Conservation (phyloP, 2,113 vertebrate genomes). For the Catharus fuscescens region DNA sequence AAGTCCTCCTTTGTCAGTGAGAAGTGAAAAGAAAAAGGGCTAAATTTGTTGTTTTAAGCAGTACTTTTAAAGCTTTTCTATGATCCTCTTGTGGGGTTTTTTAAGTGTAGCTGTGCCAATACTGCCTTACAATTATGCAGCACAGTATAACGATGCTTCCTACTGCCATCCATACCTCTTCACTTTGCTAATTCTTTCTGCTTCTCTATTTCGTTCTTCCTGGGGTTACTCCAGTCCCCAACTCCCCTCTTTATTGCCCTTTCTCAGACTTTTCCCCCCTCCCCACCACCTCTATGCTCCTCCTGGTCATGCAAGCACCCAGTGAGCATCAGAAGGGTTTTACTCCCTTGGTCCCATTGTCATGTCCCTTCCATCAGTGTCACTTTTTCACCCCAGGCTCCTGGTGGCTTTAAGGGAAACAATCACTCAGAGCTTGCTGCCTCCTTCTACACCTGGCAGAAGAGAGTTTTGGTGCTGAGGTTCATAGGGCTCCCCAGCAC, state of each 20-base stretch:
- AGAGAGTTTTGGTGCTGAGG: background rate
- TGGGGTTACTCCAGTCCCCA: background rate
- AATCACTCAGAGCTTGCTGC: background rate
- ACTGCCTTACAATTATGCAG: accelerated
- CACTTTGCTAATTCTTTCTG: background rate
- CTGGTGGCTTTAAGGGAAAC: background rate
- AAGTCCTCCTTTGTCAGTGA: background rate
- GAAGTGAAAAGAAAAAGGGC: background rate
- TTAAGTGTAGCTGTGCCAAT: background rate
- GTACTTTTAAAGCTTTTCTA: background rate
- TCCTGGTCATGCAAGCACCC: background rate
- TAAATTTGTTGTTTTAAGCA: background rate
- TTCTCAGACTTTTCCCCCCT: background rate
- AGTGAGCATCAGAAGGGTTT: background rate
- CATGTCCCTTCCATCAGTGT: accelerated
- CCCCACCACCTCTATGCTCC: background rate
- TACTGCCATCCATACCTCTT: background rate
- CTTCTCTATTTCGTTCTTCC: background rate
- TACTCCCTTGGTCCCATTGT: background rate
- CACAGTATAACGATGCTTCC: background rate
- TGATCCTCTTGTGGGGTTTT: background rate
- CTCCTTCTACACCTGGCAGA: background rate
- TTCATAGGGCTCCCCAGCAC: accelerated
- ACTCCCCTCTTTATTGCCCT: background rate
- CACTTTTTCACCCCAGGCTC: background rate